These are phyloP conservation scores for Chaetops frenatus DNA, from an alignment of 2,113 vertebrate genomes.

Conservation along the genomic window DNA sequence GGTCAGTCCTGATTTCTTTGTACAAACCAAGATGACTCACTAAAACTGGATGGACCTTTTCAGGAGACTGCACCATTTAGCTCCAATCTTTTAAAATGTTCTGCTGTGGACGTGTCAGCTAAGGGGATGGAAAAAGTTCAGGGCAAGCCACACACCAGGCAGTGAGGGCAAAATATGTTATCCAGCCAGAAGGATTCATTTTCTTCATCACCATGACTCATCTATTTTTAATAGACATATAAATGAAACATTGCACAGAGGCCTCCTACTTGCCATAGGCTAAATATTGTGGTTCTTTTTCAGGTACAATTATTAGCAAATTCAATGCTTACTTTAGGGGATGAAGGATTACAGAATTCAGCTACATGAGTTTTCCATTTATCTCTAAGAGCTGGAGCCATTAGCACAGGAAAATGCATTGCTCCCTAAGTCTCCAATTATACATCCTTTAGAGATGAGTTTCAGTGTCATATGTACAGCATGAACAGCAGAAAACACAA, in stretches of 20 bases:
- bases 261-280: not conserved
- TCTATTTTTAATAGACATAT: not conserved
- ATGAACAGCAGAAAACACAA: not conserved
- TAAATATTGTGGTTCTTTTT: not conserved
- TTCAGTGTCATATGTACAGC: not conserved
- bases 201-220: not conserved
- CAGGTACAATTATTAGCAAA: not conserved
- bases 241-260: not conserved
- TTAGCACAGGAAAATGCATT: not conserved
- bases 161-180: not conserved
- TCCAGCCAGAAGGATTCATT: not conserved
- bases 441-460: not conserved
- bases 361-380: not conserved
- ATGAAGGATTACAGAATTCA: not conserved
- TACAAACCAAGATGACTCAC: not conserved
- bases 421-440: not conserved
- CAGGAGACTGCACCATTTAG: not conserved
- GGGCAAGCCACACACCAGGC: not conserved
- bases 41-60: not conserved
- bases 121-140: not conserved
- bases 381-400: not conserved
- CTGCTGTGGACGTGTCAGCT: not conserved
- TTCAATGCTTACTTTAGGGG: not conserved
- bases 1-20: not conserved
- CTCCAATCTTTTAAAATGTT: not conserved